Conservation (phyloP, 2,888 invertebrate species). For the Lucinisca nassula region DNA sequence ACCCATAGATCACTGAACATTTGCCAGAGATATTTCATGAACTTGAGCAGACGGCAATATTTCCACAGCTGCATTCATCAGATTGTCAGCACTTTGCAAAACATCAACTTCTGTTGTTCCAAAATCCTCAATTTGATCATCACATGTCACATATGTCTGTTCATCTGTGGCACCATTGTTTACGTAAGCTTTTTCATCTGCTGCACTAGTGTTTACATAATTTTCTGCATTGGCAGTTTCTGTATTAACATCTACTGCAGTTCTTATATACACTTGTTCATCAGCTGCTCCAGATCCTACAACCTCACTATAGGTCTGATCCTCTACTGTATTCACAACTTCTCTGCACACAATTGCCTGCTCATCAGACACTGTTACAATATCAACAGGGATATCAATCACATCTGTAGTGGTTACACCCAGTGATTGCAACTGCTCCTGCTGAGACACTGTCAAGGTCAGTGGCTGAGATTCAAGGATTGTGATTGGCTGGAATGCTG, state of each 20-base stretch:
- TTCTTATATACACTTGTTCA: not conserved
- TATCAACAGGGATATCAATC: constrained; percentile 70
- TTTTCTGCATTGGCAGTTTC: no score
- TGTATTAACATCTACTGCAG: not conserved
- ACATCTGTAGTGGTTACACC: constrained; percentile 42
- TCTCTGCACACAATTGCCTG: constrained; percentile 30
- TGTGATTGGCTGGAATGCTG: constrained; percentile 78
- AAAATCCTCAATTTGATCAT: constrained; percentile 41
- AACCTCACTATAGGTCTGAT: not conserved
- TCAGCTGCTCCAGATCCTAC: not conserved
- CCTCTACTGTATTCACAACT: not conserved
- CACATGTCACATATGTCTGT: not conserved
- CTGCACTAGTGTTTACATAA: no score
- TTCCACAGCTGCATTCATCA: constrained; percentile 78
- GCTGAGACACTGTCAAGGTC: constrained; percentile 69
- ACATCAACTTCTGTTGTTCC: constrained; percentile 68
- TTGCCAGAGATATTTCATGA: constrained; percentile 3
- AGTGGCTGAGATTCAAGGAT: constrained; percentile 81
- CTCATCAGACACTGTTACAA: constrained; percentile 67
- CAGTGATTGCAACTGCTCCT: constrained; percentile 52
- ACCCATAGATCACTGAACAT: constrained; percentile 3
- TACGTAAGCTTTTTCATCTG: constrained; percentile 60
- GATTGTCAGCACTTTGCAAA: constrained; percentile 76
- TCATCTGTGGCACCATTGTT: not conserved
- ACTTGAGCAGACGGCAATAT: constrained; percentile 72